Evolutionary conservation across 2,888 invertebrate species (phyloP).

Genomic region (Villa cingulata): DNA sequence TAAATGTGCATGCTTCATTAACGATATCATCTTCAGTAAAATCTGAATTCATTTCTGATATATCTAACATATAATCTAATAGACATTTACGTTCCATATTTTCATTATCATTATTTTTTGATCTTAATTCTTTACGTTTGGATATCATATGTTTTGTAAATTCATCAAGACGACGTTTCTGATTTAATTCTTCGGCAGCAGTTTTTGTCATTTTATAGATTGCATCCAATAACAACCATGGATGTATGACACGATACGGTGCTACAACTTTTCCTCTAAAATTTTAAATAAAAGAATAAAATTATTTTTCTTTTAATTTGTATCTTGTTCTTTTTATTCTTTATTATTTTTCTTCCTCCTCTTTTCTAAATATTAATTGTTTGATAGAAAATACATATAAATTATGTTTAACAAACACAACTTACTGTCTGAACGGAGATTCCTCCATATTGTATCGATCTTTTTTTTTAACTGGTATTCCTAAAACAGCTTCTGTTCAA

Average conservation of each 20-base stretch:
- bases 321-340: no score
- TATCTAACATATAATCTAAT: slow-evolving; percentile 42
- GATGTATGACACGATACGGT: slow-evolving; percentile 38
- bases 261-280: slow-evolving; percentile 41
- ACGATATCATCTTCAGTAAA: slow-evolving; percentile 45
- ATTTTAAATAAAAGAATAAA: slow-evolving; percentile 6
- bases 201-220: slow-evolving; percentile 41
- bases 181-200: slow-evolving; percentile 39
- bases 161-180: slow-evolving; percentile 37
- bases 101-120: slow-evolving; percentile 17
- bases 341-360: no score
- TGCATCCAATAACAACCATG: slow-evolving; percentile 44
- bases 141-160: slow-evolving; percentile 37
- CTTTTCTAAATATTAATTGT: no score
- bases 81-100: slow-evolving; percentile 30
- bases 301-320: no score
- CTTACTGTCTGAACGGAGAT: slow-evolving; percentile 45
- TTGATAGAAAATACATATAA: no score
- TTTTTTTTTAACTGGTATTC: slow-evolving; percentile 34
- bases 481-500: slow-evolving; percentile 40
- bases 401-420: slow-evolving; percentile 8
- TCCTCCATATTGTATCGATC: slow-evolving; percentile 30
- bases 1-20: slow-evolving; percentile 47
- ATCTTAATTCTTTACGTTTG: slow-evolving; percentile 24
- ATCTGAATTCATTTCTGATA: slow-evolving; percentile 37